These are phyloP conservation scores for Lophura swinhoii DNA, from an alignment of 2,797 vertebrate species.

Conservation along the genomic window DNA sequence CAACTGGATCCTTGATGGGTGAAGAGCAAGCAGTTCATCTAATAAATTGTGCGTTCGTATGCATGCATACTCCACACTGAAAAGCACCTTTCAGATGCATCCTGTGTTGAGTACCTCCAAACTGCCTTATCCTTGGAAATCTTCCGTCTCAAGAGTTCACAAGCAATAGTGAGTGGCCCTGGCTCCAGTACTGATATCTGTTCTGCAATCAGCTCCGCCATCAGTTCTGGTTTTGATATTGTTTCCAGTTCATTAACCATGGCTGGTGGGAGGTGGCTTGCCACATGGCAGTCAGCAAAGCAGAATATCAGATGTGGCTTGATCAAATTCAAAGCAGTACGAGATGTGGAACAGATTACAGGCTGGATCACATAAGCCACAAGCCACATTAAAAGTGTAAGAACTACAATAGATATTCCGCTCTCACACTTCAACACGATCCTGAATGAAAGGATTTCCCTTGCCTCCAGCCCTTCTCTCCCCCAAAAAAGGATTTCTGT, in stretches of 20 bases:
- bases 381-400: conserved; percentile 30
- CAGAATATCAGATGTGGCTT: conserved; percentile 36
- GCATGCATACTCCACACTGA: neutral
- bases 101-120: neutral
- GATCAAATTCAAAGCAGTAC: conserved; percentile 25
- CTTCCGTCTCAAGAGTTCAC: neutral
- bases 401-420: conserved; percentile 55
- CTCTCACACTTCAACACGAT: conserved; percentile 25
- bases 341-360: conserved; percentile 56
- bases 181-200: neutral
- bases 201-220: neutral
- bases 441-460: conserved; percentile 50
- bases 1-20: neutral
- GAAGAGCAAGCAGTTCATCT: neutral
- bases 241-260: neutral
- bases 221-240: neutral
- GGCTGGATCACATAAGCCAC: conserved; percentile 32
- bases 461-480: conserved; percentile 15
- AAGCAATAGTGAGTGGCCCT: conserved; percentile 22
- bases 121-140: conserved; percentile 31
- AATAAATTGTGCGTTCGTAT: neutral
- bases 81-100: conserved; percentile 32
- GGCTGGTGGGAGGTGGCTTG: conserved; percentile 31
- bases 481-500: conserved; percentile 40
- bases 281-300: conserved; percentile 3